A percentile compares a stretch with the other conserved stretches of the same genome.
These are phyloP conservation scores for Trisateles emortualis DNA, from an alignment of 2,888 invertebrate species.

Conservation along the genomic window DNA sequence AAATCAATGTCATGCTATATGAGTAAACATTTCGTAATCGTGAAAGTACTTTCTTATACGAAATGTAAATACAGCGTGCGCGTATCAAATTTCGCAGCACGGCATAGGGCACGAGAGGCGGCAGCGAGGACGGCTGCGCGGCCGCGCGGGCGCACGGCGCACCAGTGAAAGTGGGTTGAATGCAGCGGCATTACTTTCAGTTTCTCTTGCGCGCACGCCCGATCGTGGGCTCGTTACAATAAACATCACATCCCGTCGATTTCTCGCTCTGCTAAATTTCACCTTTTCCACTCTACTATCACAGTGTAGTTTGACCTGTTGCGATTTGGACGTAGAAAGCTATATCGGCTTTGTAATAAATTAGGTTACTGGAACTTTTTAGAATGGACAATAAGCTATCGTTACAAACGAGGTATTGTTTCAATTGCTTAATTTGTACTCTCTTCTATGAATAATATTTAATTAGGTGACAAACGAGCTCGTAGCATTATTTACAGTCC, in stretches of 20 bases:
- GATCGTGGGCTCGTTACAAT: slow-evolving; percentile 83
- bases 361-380: slow-evolving; percentile 52
- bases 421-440: background rate
- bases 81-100: slow-evolving; percentile 36
- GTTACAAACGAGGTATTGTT: slow-evolving; percentile 28
- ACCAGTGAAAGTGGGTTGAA: slow-evolving; percentile 86
- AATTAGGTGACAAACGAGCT: too few species aligned
- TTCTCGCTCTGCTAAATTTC: slow-evolving; percentile 86
- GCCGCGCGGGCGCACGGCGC: slow-evolving; percentile 51
- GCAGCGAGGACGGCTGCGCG: slow-evolving; percentile 29
- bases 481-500: too few species aligned
- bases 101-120: slow-evolving; percentile 50
- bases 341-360: slow-evolving; percentile 49
- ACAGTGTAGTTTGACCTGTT: slow-evolving; percentile 71
- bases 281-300: slow-evolving; percentile 81
- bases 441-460: too few species aligned
- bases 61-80: slow-evolving; percentile 37
- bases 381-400: slow-evolving; percentile 35
- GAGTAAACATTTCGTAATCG: slow-evolving; percentile 49
- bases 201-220: slow-evolving; percentile 83
- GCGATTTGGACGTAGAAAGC: slow-evolving; percentile 74
- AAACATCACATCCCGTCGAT: slow-evolving; percentile 86
- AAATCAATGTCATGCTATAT: slow-evolving; percentile 35
- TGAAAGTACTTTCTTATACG: slow-evolving; percentile 50
- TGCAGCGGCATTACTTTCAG: slow-evolving; percentile 85